Base-by-base conservation (phyloP, 2,888 invertebrate species). In the Pristionchus exspectatus region DNA sequence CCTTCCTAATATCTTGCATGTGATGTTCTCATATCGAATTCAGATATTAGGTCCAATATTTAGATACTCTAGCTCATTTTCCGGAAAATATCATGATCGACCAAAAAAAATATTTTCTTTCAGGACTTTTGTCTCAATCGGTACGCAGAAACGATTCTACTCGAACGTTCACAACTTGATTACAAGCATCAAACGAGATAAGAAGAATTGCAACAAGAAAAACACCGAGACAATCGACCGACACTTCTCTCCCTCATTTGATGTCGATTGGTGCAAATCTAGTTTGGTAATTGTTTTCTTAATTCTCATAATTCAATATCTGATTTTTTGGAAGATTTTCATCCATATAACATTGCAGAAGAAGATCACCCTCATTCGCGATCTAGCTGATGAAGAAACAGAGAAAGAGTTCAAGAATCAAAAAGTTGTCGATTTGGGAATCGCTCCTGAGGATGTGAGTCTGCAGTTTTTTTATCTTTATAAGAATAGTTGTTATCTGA, bases 261-360 rank as follows among this genome's bases (percentile, higher is more conserved):
- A 91, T 24, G 91, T 95, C 24, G 94, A 95, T 89, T 95, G 95
- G 95, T 95, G 95, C 90, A 90, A 91, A 77, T 93, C 94, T 63
- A 66, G 83, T 14, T n/a, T 94, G 90, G 94, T 94, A 77, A 77
- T 44, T 77, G 5, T 77, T 77, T 30, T 21, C 18, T 2, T 0
- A 44, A 24, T 16, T 72, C 5, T 16, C 44, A 33, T 33, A 21
- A 69, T 30, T 30, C 5, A 0, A 3, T 33, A 72, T 4, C 12
- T 30, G 16, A 10, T 12, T 50, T n/a, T 50, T 12, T 30, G 30
- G 63, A 24, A 59, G 9, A 59, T 33, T 24, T 10, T 77, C 0
- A 14, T 77, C 38, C 2, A 9, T 77, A 38, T 24, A 54, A n/a
- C 81, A 72, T 72, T 84, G 27, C 24, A 88, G 87, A 88, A 44